phyloP scores from a whole-genome alignment of 2,113 vertebrate genomes.

The Trematomus loennbergii region DNA sequence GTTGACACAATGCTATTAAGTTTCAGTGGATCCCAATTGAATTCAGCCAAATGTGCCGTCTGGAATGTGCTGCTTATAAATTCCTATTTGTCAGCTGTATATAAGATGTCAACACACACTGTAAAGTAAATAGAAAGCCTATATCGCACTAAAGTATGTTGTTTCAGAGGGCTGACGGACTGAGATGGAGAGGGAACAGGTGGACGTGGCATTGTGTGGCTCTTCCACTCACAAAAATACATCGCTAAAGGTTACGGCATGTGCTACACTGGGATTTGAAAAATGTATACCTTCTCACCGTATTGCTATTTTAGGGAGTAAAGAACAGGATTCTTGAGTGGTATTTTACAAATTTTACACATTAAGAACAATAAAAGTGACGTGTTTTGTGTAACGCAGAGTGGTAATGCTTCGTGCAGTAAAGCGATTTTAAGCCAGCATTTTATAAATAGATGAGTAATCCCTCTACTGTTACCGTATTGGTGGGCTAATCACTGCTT shows the following conservation, averaged over 20 bases:
- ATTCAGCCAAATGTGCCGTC: neutral
- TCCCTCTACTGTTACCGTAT: conserved; percentile 49
- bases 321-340: neutral
- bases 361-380: too few species aligned
- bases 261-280: neutral
- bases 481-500: conserved; percentile 72
- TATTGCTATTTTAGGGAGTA: neutral
- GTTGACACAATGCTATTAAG: conserved; percentile 7
- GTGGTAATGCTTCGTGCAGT: conserved; percentile 26
- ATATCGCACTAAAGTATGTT: conserved; percentile 7
- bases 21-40: conserved; percentile 5
- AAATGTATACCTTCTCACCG: neutral
- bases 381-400: neutral
- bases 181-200: conserved; percentile 54
- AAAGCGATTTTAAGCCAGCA: conserved; percentile 47
- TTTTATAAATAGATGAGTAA: conserved; percentile 69
- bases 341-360: too few species aligned
- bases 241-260: neutral
- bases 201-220: conserved; percentile 36
- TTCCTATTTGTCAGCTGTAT: conserved; percentile 42
- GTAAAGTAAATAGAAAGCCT: conserved; percentile 21
- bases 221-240: conserved; percentile 11
- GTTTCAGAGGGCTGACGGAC: conserved; percentile 7
- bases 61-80: conserved; percentile 2
- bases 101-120: neutral